Evolutionary conservation across 2,888 invertebrate genomes (phyloP).

Genomic region (Balanococcus diminutus): DNA sequence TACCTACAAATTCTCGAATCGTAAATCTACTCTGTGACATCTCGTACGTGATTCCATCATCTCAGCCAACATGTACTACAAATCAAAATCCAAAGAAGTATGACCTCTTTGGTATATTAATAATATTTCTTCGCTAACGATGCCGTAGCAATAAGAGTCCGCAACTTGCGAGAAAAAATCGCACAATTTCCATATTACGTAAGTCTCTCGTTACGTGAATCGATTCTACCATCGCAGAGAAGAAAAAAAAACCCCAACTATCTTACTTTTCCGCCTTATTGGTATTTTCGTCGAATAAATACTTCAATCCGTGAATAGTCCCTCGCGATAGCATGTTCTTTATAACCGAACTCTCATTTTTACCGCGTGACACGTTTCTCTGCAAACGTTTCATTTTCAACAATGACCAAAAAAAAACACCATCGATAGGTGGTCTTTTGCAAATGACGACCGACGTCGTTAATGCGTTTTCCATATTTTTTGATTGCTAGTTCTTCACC

Average conservation of each 20-base stretch:
- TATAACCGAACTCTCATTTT: neutral
- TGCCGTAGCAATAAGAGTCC: too few relatives aligned
- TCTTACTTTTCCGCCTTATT: constrained; percentile 28
- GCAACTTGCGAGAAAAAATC: too few relatives aligned
- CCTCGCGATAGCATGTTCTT: constrained; percentile 39
- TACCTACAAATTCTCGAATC: too few relatives aligned
- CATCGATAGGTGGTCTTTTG: too few relatives aligned
- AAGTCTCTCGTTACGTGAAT: neutral
- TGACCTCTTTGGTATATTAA: neutral
- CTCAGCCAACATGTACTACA: neutral
- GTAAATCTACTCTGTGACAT: neutral
- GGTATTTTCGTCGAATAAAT: constrained; percentile 29
- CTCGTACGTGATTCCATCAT: constrained; percentile 9
- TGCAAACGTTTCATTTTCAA: neutral
- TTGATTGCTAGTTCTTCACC: too few relatives aligned
- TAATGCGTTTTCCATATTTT: neutral
- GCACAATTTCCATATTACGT: neutral
- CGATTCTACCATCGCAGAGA: too few relatives aligned
- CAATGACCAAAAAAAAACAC: neutral
- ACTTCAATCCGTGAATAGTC: constrained; percentile 45
- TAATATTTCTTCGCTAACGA: neutral
- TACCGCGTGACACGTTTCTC: neutral
- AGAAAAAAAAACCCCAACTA: too few relatives aligned
- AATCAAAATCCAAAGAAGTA: constrained; percentile 5
- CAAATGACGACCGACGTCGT: neutral